These are phyloP conservation scores for Sebastes itinus DNA, from an alignment of 2,797 vertebrate genomes.

Conservation along the genomic window DNA sequence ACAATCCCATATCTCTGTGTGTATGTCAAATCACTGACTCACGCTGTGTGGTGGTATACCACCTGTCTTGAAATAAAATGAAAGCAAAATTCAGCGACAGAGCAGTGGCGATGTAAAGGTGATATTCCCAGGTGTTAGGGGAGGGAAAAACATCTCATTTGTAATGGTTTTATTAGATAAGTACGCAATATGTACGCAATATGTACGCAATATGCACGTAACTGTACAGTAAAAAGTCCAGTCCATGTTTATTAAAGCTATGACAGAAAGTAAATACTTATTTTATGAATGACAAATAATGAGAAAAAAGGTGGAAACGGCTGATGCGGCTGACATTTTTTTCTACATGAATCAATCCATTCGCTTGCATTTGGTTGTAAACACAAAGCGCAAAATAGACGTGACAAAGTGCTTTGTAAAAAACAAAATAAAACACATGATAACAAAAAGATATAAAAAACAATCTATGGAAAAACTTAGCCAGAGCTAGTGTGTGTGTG, in stretches of 20 bases:
- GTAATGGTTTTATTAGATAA: neutral
- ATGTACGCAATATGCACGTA: accelerated
- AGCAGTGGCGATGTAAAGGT: neutral
- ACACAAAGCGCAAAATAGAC: neutral
- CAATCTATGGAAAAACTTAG: neutral
- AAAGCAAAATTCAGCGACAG: neutral
- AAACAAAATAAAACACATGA: neutral
- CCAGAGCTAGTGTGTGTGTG: neutral
- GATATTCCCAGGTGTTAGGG: neutral
- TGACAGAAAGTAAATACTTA: neutral
- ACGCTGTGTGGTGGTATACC: neutral
- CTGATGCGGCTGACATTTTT: neutral
- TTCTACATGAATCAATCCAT: neutral
- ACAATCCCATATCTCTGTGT: slow-evolving; percentile 34
- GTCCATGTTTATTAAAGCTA: neutral
- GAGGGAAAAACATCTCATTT: neutral
- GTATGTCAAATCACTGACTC: slow-evolving; percentile 20
- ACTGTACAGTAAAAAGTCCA: neutral
- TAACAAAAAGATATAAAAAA: neutral
- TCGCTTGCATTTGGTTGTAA: neutral
- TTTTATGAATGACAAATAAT: neutral
- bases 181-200: neutral
- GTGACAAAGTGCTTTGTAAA: neutral
- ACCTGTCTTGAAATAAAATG: slow-evolving; percentile 20
- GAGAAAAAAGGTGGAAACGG: neutral